Evolutionary conservation across 1,140 invertebrate species (phyloP).

Genomic region (Steinernema khuongi): DNA sequence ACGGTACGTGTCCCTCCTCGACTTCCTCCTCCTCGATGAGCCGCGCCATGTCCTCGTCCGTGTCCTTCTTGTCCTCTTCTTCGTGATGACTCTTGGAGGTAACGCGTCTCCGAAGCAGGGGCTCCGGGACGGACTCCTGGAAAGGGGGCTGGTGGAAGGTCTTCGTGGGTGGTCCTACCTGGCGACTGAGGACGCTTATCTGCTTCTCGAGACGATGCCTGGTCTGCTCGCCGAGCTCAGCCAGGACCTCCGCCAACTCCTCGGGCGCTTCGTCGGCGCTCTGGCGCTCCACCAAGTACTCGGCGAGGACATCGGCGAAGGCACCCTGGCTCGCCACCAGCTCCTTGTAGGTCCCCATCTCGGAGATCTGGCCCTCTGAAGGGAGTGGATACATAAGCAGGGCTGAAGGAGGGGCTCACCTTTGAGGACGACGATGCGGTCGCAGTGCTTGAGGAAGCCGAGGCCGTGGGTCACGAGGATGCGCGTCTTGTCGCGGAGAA

Average conservation of each 20-base stretch:
- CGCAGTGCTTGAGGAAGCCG: conserved; percentile 47
- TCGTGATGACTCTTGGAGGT: conserved; percentile 17
- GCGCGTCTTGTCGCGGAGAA: conserved; percentile 67
- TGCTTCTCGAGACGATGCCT: neutral
- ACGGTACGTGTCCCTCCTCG: conserved; percentile 1
- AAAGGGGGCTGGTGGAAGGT: no score
- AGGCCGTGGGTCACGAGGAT: conserved; percentile 57
- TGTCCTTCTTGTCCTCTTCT: neutral
- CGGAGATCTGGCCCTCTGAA: conserved; percentile 47
- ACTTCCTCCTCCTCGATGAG: conserved; percentile 18
- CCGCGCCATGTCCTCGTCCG: neutral
- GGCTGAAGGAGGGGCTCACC: conserved; percentile 8
- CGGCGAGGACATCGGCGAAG: conserved; percentile 47
- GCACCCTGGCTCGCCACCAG: conserved; percentile 45
- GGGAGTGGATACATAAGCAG: neutral
- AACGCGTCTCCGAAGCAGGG: conserved; percentile 10
- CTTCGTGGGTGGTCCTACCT: no score
- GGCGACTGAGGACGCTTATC: neutral
- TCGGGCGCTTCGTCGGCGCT: neutral
- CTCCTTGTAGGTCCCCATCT: conserved; percentile 47
- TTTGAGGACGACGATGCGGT: conserved; percentile 43
- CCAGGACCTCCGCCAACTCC: neutral
- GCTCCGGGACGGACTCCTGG: conserved; percentile 12
- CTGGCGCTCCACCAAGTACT: conserved; percentile 45
- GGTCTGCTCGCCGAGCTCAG: neutral